Base-by-base conservation (phyloP, 2,797 vertebrate genomes). In the Micropoecilia bifurca region DNA sequence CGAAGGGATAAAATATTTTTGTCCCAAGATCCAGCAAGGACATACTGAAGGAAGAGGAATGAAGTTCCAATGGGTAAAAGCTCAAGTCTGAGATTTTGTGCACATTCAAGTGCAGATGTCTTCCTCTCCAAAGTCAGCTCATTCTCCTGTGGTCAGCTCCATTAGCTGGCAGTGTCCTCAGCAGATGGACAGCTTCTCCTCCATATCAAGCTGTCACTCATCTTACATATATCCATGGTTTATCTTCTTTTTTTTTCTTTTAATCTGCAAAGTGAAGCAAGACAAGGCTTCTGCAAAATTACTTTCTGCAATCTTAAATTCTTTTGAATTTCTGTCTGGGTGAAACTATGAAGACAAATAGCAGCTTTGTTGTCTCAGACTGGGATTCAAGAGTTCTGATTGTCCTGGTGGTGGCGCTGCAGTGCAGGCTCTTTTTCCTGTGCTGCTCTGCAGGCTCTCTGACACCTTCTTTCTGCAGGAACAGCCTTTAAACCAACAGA, bases 401-500 rank as follows among this genome's bases (percentile, higher is more conserved):
- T 36, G 6, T 63, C 36, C 63, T 68, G 63, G 63, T 41, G 63
- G 63, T 41, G 36, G 63, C 63, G 36, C 33, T 68, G 36, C 33
- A 25, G 9, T 25, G 63, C 36, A 25, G 36, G 36, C 10, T 69
- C 39, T 43, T 69, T 69, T 12, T 33, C 39, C 47, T 46, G 28
- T 53, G 14, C 25, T 61, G 30, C 61, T 48, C 48, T 55, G 41
- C 41, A 46, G 55, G 25, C 61, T 14, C 4, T 22, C 53, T 68
- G 80, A 82, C 85, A 75, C 75, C 39, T 59, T 79, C 80, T 87
- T 81, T 82, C 53, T 83, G 39, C 20, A 8, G 25, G 25, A 39
- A 50, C 59, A 83, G 69, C 76, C 77, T 28, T 25, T 48, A 87
- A 89, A 86, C 81, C 80, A 87, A 78, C 83, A 85, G 77, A 80